Evolutionary conservation across 2,797 vertebrate genomes (phyloP).

Genomic region (Rhinatrema bivittatum): DNA sequence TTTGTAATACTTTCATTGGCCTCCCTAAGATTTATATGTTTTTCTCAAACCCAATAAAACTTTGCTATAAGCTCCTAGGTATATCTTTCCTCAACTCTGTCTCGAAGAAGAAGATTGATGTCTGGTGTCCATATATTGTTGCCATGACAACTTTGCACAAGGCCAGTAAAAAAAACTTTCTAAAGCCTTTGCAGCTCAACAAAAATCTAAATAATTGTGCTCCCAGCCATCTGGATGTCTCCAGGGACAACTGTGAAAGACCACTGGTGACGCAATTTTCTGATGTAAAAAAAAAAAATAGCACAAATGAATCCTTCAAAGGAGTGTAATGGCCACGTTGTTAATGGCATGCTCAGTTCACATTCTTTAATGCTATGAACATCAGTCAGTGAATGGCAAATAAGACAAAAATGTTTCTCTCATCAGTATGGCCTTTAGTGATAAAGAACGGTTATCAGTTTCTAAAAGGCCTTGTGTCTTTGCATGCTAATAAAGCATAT

Average conservation of each 20-base stretch:
- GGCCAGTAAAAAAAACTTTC: not conserved
- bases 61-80: not conserved
- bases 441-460: slow-evolving; percentile 3
- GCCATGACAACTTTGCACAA: slow-evolving; percentile 15
- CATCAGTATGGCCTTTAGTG: not conserved
- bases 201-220: slow-evolving; percentile 6
- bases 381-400: not conserved
- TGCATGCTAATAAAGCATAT: not conserved
- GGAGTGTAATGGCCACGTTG: not conserved
- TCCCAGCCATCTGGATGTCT: not conserved
- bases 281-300: slow-evolving; percentile 27
- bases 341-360: not conserved
- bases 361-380: not conserved
- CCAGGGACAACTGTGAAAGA: not conserved
- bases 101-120: not conserved
- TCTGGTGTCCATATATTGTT: slow-evolving; percentile 15
- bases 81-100: not conserved
- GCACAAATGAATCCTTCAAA: not conserved
- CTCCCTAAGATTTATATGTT: not conserved
- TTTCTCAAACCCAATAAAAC: not conserved
- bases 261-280: not conserved
- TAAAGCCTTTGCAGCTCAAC: slow-evolving; percentile 12
- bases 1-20: not conserved
- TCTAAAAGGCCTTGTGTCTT: not conserved
- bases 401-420: not conserved